Evolutionary conservation across 2,888 invertebrate genomes (phyloP).

Genomic region (Cosmia trapezina): DNA sequence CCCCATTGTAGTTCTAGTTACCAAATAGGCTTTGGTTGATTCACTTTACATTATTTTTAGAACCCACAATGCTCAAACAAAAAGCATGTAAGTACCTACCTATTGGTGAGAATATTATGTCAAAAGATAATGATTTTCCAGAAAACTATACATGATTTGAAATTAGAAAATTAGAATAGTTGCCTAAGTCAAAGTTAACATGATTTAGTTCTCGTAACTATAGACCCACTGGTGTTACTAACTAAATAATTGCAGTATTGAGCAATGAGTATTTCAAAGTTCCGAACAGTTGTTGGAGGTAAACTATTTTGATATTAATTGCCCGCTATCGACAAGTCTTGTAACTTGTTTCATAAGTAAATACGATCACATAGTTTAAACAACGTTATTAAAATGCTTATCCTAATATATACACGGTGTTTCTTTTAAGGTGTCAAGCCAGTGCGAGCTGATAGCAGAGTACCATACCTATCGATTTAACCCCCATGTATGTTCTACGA

Average conservation of each 20-base stretch:
- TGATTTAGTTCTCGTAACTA: constrained; percentile 1
- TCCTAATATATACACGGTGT: too few species aligned
- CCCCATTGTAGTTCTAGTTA: too few species aligned
- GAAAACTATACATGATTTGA: not conserved
- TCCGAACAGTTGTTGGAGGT: constrained; percentile 9
- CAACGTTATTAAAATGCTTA: not conserved
- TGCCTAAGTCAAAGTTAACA: constrained; percentile 3
- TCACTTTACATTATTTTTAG: not conserved
- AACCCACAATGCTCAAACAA: not conserved
- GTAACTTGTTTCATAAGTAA: constrained; percentile 11
- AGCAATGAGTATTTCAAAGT: constrained; percentile 22
- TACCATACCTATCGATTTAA: too few species aligned
- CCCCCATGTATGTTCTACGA: too few species aligned
- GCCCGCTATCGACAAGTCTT: constrained; percentile 1
- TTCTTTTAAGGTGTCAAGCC: too few species aligned
- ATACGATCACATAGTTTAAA: constrained; percentile 4
- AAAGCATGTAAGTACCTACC: too few species aligned
- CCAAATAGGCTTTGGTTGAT: not conserved
- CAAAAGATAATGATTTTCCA: not conserved
- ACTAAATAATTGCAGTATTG: constrained; percentile 29
- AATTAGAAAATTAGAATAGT: not conserved
- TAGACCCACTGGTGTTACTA: not conserved
- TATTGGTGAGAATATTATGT: not conserved
- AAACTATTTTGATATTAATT: constrained; percentile 40
- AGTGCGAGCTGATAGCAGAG: too few species aligned